These are phyloP conservation scores for Emydocephalus ijimae DNA, from an alignment of 2,113 vertebrate genomes.

Conservation along the genomic window DNA sequence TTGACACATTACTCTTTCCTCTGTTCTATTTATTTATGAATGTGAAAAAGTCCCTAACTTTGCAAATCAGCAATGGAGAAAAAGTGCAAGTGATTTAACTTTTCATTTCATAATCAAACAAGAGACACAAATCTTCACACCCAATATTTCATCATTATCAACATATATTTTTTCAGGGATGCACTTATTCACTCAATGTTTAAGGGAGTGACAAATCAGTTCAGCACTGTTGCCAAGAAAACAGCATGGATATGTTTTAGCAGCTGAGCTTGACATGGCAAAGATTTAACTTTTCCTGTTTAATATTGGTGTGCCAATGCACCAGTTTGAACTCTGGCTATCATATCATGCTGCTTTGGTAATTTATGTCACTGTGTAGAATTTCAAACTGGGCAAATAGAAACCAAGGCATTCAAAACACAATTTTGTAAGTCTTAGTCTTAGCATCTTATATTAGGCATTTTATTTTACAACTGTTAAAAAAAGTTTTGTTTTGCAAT, in stretches of 20 bases:
- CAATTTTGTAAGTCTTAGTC: not conserved
- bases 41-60: conserved; percentile 53
- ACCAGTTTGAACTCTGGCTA: not conserved
- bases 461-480: not conserved
- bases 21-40: conserved; percentile 54
- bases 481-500: not conserved
- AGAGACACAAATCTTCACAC: conserved; percentile 34
- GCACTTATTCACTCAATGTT: not conserved
- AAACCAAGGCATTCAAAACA: not conserved
- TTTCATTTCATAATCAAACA: conserved; percentile 50
- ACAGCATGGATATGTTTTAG: not conserved
- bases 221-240: not conserved
- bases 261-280: not conserved
- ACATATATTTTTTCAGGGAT: conserved; percentile 26
- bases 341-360: not conserved
- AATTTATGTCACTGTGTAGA: not conserved
- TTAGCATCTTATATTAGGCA: not conserved
- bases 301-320: not conserved
- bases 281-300: not conserved
- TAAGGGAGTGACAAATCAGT: conserved; percentile 1
- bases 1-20: conserved; percentile 51
- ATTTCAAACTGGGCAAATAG: not conserved
- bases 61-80: conserved; percentile 41
- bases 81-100: conserved; percentile 44
- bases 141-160: conserved; percentile 40